phyloP scores from a whole-genome alignment of 2,113 vertebrate genomes.

The Camelus bactrianus region DNA sequence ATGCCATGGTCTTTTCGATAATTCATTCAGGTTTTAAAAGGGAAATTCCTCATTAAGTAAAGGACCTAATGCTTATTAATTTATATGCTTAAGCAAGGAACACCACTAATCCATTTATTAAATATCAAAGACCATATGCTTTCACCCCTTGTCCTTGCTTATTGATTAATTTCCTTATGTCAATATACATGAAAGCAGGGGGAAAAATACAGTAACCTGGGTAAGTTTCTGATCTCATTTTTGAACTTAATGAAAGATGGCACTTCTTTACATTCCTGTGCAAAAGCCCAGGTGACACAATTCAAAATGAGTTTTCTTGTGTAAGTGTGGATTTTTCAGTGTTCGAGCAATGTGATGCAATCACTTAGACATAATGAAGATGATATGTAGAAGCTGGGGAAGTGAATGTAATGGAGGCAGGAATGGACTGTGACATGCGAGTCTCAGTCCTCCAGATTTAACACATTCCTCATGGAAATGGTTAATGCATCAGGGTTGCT shows the following conservation, averaged over 20 bases:
- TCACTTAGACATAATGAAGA: background rate
- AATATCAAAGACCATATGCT: slow-evolving; percentile 89
- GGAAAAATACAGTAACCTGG: slow-evolving; percentile 43
- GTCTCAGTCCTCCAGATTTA: background rate
- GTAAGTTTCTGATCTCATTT: slow-evolving; percentile 49
- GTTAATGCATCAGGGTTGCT: background rate
- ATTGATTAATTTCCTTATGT: slow-evolving; percentile 85
- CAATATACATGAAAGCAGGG: slow-evolving; percentile 73
- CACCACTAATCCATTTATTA: slow-evolving; percentile 88
- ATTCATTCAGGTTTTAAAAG: slow-evolving; percentile 90
- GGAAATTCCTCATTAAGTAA: slow-evolving; percentile 89
- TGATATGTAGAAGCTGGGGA: background rate
- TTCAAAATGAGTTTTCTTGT: slow-evolving; percentile 34
- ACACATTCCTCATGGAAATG: background rate
- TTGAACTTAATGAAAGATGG: slow-evolving; percentile 53
- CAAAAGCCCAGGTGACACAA: background rate
- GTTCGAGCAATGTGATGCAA: background rate
- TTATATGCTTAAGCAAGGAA: slow-evolving; percentile 86
- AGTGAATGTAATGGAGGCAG: background rate
- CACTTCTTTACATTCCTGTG: background rate
- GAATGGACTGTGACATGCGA: background rate
- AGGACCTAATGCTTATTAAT: slow-evolving; percentile 88
- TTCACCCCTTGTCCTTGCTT: slow-evolving; percentile 83
- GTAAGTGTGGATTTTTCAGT: background rate
- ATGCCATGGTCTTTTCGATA: slow-evolving; percentile 88